Evolutionary conservation across 2,797 vertebrate species (phyloP), one percentile per base, ranked within the genome.

Genomic region (Oreortyx pictus): DNA sequence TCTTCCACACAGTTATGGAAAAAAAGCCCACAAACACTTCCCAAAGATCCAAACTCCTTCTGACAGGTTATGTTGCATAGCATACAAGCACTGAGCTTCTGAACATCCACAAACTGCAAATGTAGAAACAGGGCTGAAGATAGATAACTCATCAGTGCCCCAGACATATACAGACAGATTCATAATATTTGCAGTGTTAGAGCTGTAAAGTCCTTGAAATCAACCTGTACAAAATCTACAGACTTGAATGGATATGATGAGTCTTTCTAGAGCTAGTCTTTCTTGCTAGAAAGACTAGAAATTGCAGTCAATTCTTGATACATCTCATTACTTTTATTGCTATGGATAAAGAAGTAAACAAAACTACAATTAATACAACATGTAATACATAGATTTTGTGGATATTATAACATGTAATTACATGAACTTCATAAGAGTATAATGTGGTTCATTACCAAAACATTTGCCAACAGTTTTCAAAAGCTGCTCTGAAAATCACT

Each of bases 181-280:
- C 33, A 25, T 31, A 73, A 8, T 43, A 68, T 18, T 23, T 72
- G 29, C 50, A 81, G 0, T 8, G 27, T 33, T 31, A 59, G 22
- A 85, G 49, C 6, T 72, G 44, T 25, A 23, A 82, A 84, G 61
- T 41, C 86, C 72, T 94, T 89, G 72, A 93, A 86, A 67, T 64
- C 3, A 52, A 52, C 56, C 31, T 29, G 47, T 29, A 64, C 20
- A 86, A 87, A 74, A 77, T 47, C 41, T 77, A 41, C 22, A 57
- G 24, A 62, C 6, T 35, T 60, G 82, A 41, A 0, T 0, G 61
- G 25, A 88, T 7, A 33, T 22, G 2, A 2, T 19, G n/a, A n/a
- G n/a, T n/a, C n/a, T n/a, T n/a, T n/a, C n/a, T n/a, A n/a, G n/a
- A n/a, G n/a, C n/a, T n/a, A n/a, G n/a, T n/a, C n/a, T n/a, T n/a